Evolutionary conservation across 1,140 invertebrate species (phyloP), one percentile per base, ranked within the genome.

Genomic region (Macrobrachium rosenbergii): DNA sequence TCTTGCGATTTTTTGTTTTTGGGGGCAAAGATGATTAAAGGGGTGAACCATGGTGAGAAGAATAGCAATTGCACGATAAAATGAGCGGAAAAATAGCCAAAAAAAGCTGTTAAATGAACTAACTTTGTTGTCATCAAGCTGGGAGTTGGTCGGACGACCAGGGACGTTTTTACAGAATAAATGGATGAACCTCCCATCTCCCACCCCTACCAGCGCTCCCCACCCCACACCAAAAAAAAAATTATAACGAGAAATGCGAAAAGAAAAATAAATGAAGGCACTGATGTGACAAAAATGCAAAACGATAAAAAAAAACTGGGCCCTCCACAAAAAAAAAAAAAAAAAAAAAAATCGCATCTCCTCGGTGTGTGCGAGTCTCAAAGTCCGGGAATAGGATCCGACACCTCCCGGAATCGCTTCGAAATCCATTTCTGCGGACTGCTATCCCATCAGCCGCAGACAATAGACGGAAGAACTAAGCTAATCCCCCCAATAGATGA

Each of bases 381-480:
- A 23, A 72, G 21, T 72, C 69, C 69, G 23, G 69, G 69, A 72
- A 72, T 23, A 28, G 23, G 23, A 23, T 72, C 69, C 12, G 14
- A 23, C 37, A 43, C 21, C 69, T 72, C 69, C 37, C 37, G 69
- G 69, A 72, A 72, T 23, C 21, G 69, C 37, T 43, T 23, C 16
- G 69, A 28, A 43, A 72, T 0, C 17, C 21, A 28, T 43, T 72
- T 23, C 69, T 72, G 16, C 69, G 23, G 14, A 28, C 23, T 52
- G 21, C 37, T 72, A 21, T 72, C 69, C 69, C 69, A 72, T 72
- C 69, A 72, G 23, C 23, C 69, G 69, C 23, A 72, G 23, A 72
- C 69, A 72, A 72, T 72, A 72, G 69, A 72, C 69, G 69, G 69
- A 23, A n/a, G 37, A 23, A 72, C 21, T 43, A 28, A 23, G 21